Conservation (phyloP, 2,888 invertebrate genomes). For the Leuctra nigra region DNA sequence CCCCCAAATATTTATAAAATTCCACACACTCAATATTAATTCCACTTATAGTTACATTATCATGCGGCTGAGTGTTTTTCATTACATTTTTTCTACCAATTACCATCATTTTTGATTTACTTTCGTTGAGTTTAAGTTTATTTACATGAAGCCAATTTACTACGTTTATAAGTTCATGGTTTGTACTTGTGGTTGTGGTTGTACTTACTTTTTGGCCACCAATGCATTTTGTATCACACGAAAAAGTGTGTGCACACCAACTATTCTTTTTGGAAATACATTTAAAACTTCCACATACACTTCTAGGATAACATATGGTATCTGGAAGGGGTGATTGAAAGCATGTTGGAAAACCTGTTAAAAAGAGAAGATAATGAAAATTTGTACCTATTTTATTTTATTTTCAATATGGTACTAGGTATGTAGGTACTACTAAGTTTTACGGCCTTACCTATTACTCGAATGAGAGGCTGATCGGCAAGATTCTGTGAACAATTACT, state of each 20-base stretch:
- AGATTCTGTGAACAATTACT: conserved; percentile 36
- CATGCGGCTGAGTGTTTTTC: too few relatives aligned
- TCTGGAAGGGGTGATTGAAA: conserved; percentile 39
- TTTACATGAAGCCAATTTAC: too few relatives aligned
- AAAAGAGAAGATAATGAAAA: conserved; percentile 11
- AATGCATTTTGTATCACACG: conserved; percentile 38
- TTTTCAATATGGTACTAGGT: background rate
- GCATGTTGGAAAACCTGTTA: conserved; percentile 43
- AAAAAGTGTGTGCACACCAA: conserved; percentile 36
- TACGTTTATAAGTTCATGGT: too few relatives aligned
- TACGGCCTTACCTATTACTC: conserved; percentile 37
- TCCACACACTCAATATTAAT: too few relatives aligned
- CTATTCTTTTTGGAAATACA: conserved; percentile 37
- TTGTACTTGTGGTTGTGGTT: too few relatives aligned
- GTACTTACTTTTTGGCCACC: conserved; percentile 38
- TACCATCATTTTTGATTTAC: too few relatives aligned
- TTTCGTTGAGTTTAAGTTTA: too few relatives aligned
- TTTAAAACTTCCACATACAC: conserved; percentile 39
- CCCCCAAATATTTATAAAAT: too few relatives aligned
- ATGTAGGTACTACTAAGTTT: conserved; percentile 2
- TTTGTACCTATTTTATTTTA: background rate
- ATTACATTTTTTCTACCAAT: too few relatives aligned
- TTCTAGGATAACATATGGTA: conserved; percentile 39
- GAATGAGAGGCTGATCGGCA: conserved; percentile 36
- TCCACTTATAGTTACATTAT: too few relatives aligned